Percentiles rank a stretch among this genome's conserved stretches.
Evolutionary conservation across 2,797 vertebrate species (phyloP).

Genomic region (Helicolenus hilgendorfi): DNA sequence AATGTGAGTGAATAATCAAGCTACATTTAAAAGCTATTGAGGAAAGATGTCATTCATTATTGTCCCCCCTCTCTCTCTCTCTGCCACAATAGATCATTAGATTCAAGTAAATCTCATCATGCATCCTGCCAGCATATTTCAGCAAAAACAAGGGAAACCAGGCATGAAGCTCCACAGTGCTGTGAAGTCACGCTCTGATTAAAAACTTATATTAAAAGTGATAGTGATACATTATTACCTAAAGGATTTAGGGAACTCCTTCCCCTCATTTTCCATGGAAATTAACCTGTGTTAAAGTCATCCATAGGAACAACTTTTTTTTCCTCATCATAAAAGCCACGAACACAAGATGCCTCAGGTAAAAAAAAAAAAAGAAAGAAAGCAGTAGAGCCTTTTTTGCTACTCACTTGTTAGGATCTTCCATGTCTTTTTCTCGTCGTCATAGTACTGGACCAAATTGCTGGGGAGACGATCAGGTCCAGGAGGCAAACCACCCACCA

Average conservation of each 20-base stretch:
- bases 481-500: slow-evolving; percentile 98
- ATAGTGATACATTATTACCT: slow-evolving; percentile 99
- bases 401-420: slow-evolving; percentile 99
- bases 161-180: slow-evolving; percentile 96
- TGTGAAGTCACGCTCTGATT: slow-evolving; percentile 99
- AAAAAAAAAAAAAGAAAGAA: slow-evolving; percentile 13
- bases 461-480: slow-evolving; percentile 99
- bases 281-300: slow-evolving; percentile 86
- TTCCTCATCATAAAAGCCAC: slow-evolving; percentile 76
- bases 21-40: slow-evolving; percentile 54
- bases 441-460: slow-evolving; percentile 99
- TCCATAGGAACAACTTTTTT: slow-evolving; percentile 83
- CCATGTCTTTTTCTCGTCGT: slow-evolving; percentile 99
- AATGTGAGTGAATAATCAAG: slow-evolving; percentile 50
- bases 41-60: slow-evolving; percentile 89
- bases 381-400: slow-evolving; percentile 47
- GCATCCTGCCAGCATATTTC: slow-evolving; percentile 95
- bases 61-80: slow-evolving; percentile 92
- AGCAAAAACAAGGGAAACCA: slow-evolving; percentile 96
- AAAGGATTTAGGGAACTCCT: slow-evolving; percentile 92
- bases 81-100: slow-evolving; percentile 94
- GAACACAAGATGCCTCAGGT: slow-evolving; percentile 68
- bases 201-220: slow-evolving; percentile 99
- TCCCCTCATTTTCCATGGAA: slow-evolving; percentile 84
- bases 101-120: slow-evolving; percentile 95